phyloP scores from a whole-genome alignment of 2,888 invertebrate genomes.

The Heterodera filipjevi region DNA sequence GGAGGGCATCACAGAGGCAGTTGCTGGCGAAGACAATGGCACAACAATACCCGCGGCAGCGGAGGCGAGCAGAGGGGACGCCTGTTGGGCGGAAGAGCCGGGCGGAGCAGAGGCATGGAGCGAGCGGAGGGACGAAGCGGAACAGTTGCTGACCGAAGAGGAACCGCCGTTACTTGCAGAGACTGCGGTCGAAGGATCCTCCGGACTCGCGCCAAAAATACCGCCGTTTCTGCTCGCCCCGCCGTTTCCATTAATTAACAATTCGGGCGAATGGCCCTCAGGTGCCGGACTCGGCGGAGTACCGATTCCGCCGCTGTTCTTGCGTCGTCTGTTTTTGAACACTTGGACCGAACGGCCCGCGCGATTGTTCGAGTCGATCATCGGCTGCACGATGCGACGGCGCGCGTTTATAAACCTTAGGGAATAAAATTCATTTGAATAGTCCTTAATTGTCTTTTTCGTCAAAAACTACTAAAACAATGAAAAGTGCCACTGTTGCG shows the following conservation, averaged over 20 bases:
- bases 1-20: slow-evolving; percentile 17
- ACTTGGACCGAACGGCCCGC: slow-evolving; percentile 76
- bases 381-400: slow-evolving; percentile 98
- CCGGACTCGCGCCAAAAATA: not conserved
- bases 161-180: slow-evolving; percentile 3
- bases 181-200: slow-evolving; percentile 7
- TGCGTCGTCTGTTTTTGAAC: slow-evolving; percentile 66
- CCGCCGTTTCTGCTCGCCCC: not conserved
- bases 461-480: not conserved
- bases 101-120: not conserved
- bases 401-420: slow-evolving; percentile 99
- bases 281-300: slow-evolving; percentile 9
- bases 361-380: slow-evolving; percentile 99
- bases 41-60: slow-evolving; percentile 14
- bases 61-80: slow-evolving; percentile 12
- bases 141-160: not conserved
- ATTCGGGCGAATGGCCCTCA: slow-evolving; percentile 14
- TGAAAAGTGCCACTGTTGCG: not conserved
- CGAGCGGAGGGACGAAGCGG: not conserved
- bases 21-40: slow-evolving; percentile 22
- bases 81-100: not conserved
- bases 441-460: not conserved
- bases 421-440: not conserved
- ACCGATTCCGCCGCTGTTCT: slow-evolving; percentile 52
- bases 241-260: not conserved